Evolutionary conservation across 2,888 invertebrate genomes (phyloP).

Genomic region (Noctua janthe): DNA sequence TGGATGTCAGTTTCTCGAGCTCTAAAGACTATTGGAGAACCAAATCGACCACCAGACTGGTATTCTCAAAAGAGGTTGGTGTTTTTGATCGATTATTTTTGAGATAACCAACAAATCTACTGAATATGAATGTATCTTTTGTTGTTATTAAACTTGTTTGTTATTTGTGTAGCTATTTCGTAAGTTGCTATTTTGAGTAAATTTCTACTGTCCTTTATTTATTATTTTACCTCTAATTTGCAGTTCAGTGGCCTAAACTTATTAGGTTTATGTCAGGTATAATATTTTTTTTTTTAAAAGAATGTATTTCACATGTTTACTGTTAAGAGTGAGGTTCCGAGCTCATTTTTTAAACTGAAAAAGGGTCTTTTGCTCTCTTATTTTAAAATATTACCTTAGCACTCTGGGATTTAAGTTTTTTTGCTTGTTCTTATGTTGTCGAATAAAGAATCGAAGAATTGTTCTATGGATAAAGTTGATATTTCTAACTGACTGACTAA

Average conservation of each 20-base stretch:
- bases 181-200: background rate
- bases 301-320: background rate
- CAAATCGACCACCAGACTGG: constrained; percentile 95
- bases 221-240: background rate
- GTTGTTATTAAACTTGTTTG: background rate
- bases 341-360: too few relatives aligned
- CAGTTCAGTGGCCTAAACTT: background rate
- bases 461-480: too few relatives aligned
- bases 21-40: constrained; percentile 94
- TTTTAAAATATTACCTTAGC: background rate
- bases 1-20: constrained; percentile 97
- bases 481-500: too few relatives aligned
- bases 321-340: background rate
- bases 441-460: too few relatives aligned
- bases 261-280: background rate
- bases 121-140: background rate
- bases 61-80: constrained; percentile 93
- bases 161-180: background rate
- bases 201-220: background rate
- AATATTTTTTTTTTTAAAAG: background rate
- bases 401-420: background rate
- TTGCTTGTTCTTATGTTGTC: background rate
- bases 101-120: constrained; percentile 1
- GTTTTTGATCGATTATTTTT: constrained; percentile 3
- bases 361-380: background rate